phyloP scores from a whole-genome alignment of 1,140 invertebrate species.

The Bradynema listronoti region DNA sequence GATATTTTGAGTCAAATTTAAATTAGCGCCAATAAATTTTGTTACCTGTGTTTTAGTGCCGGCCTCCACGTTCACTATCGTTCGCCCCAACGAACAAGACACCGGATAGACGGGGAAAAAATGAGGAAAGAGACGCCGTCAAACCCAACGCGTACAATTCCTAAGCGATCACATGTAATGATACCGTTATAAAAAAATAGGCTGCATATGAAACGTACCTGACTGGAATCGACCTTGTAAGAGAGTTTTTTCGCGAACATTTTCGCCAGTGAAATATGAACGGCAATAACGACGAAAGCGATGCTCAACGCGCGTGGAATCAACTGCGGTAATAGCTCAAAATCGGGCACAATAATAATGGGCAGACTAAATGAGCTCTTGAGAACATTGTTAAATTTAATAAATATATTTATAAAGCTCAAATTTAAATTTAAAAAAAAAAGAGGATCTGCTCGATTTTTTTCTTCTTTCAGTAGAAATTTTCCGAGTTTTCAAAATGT shows the following conservation, averaged over 20 bases:
- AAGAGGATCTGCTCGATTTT: too few relatives aligned
- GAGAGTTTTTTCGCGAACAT: conserved; percentile 63
- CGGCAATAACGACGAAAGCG: conserved; percentile 63
- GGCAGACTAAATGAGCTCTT: conserved; percentile 51
- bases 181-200: not conserved
- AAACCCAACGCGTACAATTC: conserved; percentile 63
- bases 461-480: too few relatives aligned
- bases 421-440: conserved; percentile 1
- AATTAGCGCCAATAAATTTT: not conserved
- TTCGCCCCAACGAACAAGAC: conserved; percentile 50
- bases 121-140: conserved; percentile 60
- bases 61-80: conserved; percentile 61
- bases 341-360: conserved; percentile 46
- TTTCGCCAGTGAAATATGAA: conserved; percentile 64
- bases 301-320: conserved; percentile 59
- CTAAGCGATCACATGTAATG: conserved; percentile 44
- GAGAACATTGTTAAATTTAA: too few relatives aligned
- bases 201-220: conserved; percentile 51
- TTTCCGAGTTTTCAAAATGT: too few relatives aligned
- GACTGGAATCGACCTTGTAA: conserved; percentile 63
- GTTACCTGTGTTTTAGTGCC: conserved; percentile 59
- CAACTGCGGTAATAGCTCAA: conserved; percentile 52
- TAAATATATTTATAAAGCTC: too few relatives aligned
- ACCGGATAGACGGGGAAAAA: conserved; percentile 62
- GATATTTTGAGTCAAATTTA: not conserved